Base-by-base conservation (phyloP, 1,140 invertebrate genomes). In the Carposina sasakii region DNA sequence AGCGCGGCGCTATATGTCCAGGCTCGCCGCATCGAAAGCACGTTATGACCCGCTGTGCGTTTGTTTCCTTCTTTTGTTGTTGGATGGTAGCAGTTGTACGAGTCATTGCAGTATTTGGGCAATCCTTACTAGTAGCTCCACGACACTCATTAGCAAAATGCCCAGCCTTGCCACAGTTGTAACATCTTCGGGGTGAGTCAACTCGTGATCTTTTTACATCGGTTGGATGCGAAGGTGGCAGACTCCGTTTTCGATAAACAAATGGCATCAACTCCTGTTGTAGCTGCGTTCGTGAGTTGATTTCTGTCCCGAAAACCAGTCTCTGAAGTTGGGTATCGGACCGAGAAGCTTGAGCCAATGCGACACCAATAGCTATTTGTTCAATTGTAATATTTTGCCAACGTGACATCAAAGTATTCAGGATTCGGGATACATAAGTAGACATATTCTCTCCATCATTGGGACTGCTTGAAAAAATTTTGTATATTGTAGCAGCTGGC, bases 381-480 rank as follows among this genome's bases (percentile, higher is more conserved):
- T 37, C 34, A 3, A 37, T 19, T 3, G 34, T 9, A 15, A 37
- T 37, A 20, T 37, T 19, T 17, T 19, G 34, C 34, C 34, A 37
- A 19, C 34, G 34, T 4, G 8, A 19, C 13, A 13, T 37, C 17
- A 37, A 37, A 2, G 34, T 37, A 20, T 37, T 37, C 34, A 37
- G 15, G 8, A 37, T 20, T 3, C 34, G 13, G n/a, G 34, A 17
- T 37, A 37, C 34, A 13, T 37, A 37, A 5, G 34, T 4, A 9
- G 34, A 37, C 34, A 37, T 20, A 13, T 37, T 37, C 20, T 37
- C 34, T 19, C 34, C 34, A 3, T 37, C 19, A 4, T 37, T 37
- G 8, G 34, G 34, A 37, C 3, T 19, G 17, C n/a, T 19, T 17
- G 8, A 17, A 5, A 37, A 19, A 37, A 37, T 37, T 17, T 37